Evolutionary conservation across 2,797 vertebrate species (phyloP).

Genomic region (Ciconia nigra): DNA sequence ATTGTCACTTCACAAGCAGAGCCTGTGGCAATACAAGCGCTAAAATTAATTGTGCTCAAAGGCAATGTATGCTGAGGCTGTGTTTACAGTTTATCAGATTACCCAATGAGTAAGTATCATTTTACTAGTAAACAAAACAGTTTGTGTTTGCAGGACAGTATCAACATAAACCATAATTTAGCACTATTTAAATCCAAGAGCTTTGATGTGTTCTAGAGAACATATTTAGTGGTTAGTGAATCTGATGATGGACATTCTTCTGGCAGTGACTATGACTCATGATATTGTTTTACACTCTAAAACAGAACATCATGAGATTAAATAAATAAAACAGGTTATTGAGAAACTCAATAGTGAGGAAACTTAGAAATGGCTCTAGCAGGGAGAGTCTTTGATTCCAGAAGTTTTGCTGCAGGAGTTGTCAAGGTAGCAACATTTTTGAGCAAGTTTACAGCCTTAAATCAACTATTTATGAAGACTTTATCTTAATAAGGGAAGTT

Average conservation of each 20-base stretch:
- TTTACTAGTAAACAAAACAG: neutral
- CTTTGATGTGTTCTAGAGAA: neutral
- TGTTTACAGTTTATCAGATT: neutral
- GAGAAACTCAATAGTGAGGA: neutral
- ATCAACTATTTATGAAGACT: neutral
- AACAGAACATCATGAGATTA: neutral
- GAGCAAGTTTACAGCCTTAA: neutral
- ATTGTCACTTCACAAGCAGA: neutral
- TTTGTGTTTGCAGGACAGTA: neutral
- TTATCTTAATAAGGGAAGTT: neutral
- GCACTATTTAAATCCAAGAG: neutral
- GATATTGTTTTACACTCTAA: neutral
- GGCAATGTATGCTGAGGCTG: neutral
- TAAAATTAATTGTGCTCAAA: neutral
- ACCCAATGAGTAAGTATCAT: neutral
- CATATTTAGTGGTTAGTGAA: neutral
- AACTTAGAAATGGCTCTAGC: neutral
- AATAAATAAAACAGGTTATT: neutral
- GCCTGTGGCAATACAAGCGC: neutral
- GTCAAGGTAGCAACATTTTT: neutral
- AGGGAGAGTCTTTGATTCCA: neutral
- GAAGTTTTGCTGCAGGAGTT: neutral
- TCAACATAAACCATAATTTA: neutral
- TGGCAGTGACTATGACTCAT: neutral
- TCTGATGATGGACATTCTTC: neutral